Evolutionary conservation across 92 coral and sea anemone species (phyloP), one percentile per base, ranked within the genome.

Genomic region (Umimayanthus kanabou): DNA sequence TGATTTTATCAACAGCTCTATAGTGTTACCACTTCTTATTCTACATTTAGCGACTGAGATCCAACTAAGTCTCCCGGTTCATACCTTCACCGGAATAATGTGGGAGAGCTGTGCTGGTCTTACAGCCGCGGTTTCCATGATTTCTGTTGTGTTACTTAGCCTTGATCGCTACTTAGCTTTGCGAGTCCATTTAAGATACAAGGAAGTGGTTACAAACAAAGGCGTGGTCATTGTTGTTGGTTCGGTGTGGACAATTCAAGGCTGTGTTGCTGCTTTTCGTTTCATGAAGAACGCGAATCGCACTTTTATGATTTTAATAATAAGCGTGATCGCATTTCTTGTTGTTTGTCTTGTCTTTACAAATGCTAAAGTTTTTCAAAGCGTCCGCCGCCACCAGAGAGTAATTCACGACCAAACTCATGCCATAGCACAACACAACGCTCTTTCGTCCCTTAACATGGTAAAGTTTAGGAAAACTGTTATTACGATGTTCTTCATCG

Each of bases 81-180:
- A 78, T 15, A 16, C 37, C 9, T 15, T 78, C 64, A 53, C 82
- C 15, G 82, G 82, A 26, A 78, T 78, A n/a, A n/a, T 29, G 5
- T 78, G 82, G 82, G 82, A 78, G 82, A 78, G 40, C 1, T 78
- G 82, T 28, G 82, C 82, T 2, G 82, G 82, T 13, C 64, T 78
- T 13, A 78, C 82, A 0, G 82, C 82, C 2, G 82, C 82, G 16
- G 82, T 78, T 28, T 78, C 82, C 5, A 78, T 78, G 82, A 78
- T 78, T 29, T 78, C 82, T 53, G 82, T 78, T 49, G 82, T 78
- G n/a, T 66, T 78, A 10, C 22, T 78, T 4, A 78, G 82, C n/a
- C 61, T 78, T 78, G 82, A 78, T 28, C 82, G 82, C 22, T 78
- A 78, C 39, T 78, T 78, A 29, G 82, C 82, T 28, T 78, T 78